These are phyloP conservation scores for Zaprionus gabonicus DNA, from an alignment of 1,140 invertebrate species.

Conservation along the genomic window DNA sequence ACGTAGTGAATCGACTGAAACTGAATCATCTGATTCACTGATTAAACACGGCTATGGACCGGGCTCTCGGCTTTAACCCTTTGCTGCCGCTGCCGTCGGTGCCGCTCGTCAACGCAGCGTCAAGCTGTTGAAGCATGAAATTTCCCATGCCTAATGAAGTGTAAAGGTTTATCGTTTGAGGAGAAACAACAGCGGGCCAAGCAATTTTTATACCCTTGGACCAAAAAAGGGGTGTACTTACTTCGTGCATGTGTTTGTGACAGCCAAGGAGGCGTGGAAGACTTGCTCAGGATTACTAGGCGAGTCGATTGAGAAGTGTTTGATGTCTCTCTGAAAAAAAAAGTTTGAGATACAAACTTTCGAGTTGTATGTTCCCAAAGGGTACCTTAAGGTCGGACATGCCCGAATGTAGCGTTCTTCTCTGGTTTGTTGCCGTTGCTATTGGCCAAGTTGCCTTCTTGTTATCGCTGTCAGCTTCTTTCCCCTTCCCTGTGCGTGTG, in stretches of 20 bases:
- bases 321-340: no score
- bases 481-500: background rate
- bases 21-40: slow-evolving; percentile 78
- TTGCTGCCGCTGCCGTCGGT: slow-evolving; percentile 60
- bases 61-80: slow-evolving; percentile 59
- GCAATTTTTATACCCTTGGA: background rate
- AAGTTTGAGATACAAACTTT: no score
- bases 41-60: slow-evolving; percentile 63
- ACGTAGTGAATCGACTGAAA: slow-evolving; percentile 60
- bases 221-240: no score
- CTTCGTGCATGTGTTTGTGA: no score
- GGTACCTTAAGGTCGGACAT: slow-evolving; percentile 16
- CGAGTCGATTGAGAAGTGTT: no score
- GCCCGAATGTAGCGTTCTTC: background rate
- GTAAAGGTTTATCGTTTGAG: slow-evolving; percentile 79
- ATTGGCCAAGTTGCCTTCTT: slow-evolving; percentile 8
- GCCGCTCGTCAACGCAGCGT: slow-evolving; percentile 38
- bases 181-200: slow-evolving; percentile 30
- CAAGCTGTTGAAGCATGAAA: slow-evolving; percentile 79
- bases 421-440: background rate
- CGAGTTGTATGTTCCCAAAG: no score
- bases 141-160: slow-evolving; percentile 78
- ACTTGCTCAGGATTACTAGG: no score
- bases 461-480: slow-evolving; percentile 28
- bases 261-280: no score